Evolutionary conservation across 2,113 vertebrate genomes (phyloP), one percentile per base, ranked within the genome.

Genomic region (Heptranchias perlo): DNA sequence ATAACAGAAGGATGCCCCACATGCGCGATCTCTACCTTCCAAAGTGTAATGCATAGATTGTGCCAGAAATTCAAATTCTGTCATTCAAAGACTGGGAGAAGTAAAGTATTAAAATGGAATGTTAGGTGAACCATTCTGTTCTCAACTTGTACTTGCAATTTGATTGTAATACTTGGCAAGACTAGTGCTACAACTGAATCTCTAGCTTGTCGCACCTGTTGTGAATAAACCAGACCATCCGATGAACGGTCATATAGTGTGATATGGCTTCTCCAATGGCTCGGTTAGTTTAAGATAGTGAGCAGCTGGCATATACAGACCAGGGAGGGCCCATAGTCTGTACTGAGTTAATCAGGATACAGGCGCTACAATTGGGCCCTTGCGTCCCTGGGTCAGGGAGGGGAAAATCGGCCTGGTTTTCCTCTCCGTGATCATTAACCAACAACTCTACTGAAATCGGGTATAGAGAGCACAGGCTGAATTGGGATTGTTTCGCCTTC

Each of bases 131-230:
- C 64, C 64, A 95, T 95, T 73, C 94, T 95, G 44, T 95, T 95
- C 94, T 49, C 65, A 67, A 95, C 94, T 52, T 69, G 47, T 95
- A 52, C 64, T 95, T 95, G 65, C 65, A 69, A 95, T 95, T 69
- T 95, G 23, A 95, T 95, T 94, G 93, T 47, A 94, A 94, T 67
- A 67, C 47, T 95, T 95, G 94, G 94, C 65, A 95, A 95, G 94
- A 14, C 13, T 31, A 35, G 65, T 95, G 62, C 47, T 69, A 69
- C 35, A 49, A 62, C 89, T 39, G 58, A 61, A 62, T 93, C 89
- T 61, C 35, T 62, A 93, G 78, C 58, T 62, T 39, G 58, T 61
- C 64, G 58, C 89, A 93, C 89, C 89, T 93, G 89, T 61, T 61
- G 58, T 62, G 58, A 93, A 93, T 58, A 39, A 93, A 93, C 58